Percentiles rank a stretch among this genome's conserved stretches.
Conservation (phyloP, 2,113 vertebrate genomes). For the Actenoides hombroni region DNA sequence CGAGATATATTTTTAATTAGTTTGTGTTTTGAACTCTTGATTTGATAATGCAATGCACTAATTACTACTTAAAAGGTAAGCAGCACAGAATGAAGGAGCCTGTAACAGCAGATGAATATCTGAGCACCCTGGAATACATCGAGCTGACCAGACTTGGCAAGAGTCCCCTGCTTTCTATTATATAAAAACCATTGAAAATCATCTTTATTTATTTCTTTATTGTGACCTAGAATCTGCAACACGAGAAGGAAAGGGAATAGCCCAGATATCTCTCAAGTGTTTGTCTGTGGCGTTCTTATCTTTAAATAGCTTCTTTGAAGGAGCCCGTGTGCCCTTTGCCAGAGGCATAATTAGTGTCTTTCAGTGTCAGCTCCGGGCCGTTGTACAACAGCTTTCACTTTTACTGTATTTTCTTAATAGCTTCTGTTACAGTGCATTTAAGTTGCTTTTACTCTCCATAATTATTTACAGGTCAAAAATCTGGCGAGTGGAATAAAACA, state of each 20-base stretch:
- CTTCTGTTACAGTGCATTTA: not conserved
- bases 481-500: not conserved
- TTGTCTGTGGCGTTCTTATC: conserved; percentile 54
- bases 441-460: conserved; percentile 36
- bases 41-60: conserved; percentile 3
- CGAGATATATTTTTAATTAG: conserved; percentile 1
- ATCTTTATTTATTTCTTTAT: not conserved
- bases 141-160: not conserved
- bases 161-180: not conserved
- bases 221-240: conserved; percentile 44
- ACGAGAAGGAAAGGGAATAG: not conserved
- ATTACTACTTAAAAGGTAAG: conserved; percentile 5
- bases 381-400: not conserved
- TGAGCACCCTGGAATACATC: not conserved
- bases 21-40: conserved; percentile 6
- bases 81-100: not conserved
- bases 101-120: not conserved
- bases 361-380: not conserved
- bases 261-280: conserved; percentile 10
- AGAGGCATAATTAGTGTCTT: conserved; percentile 63
- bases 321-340: conserved; percentile 24
- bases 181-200: not conserved
- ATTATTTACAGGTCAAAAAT: conserved; percentile 67
- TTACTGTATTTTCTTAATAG: conserved; percentile 19
- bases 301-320: conserved; percentile 63